Base-by-base conservation (phyloP, 2,888 invertebrate genomes). In the Biston betularia region DNA sequence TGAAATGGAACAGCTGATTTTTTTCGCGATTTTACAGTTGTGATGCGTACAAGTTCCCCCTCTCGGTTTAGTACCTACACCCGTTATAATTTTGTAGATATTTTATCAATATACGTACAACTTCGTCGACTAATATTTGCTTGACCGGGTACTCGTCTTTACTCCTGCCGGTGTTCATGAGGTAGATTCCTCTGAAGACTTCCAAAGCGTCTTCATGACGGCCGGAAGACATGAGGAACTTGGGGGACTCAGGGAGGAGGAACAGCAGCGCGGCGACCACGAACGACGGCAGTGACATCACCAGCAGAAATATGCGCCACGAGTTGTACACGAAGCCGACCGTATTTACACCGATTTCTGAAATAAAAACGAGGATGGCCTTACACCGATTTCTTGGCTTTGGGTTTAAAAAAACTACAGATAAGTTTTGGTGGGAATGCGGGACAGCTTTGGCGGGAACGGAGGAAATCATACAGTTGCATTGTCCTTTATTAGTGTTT, bases 231-330 rank as follows among this genome's bases (percentile, higher is more conserved):
- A 98, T 93, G 61, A 98, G 94, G 89, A 97, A 98, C 86, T 98
- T 98, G 0, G 98, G 98, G 76, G 98, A 98, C 89, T 98, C 98
- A 6, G 98, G 98, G 79, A 98, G 93, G 77, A 97, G 95, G 87
- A 97, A 95, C 42, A 98, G 95, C 74, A 98, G 92, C 70, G 96
- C 95, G 63, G 97, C 98, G 66, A 98, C 98, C 71, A 98, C 88
- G 86, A 98, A 97, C 63, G 98, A 98, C 60, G 98, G 98, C 79
- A 97, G 88, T 75, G 98, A 97, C 94, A 98, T 98, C 70, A 98
- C 95, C 78, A 98, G 93, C 79, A 98, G 93, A 91, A 98, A 98
- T 80, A 98, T 97, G 80, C 98, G 96, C 98, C 98, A 98, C 61
- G 98, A 98, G 89, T 98, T 97, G 92, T 97, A 98, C 38, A 95